Evolutionary conservation across 2,888 invertebrate species (phyloP), one percentile per base, ranked within the genome.

Genomic region (Oscheius sp.): DNA sequence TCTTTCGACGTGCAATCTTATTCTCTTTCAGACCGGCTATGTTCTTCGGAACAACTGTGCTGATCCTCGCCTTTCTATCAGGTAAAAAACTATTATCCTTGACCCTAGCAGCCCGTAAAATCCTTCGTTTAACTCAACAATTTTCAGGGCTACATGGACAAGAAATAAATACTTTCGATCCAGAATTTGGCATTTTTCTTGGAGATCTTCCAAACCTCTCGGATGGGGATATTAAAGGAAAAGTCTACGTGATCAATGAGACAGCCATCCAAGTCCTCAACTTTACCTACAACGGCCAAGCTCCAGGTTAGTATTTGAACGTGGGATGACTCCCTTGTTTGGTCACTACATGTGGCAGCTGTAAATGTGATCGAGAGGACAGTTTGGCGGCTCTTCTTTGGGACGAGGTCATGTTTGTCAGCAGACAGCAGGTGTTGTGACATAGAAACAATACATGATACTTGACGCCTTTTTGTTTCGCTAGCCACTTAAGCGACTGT

Each of bases 261-360:
- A 82, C 82, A 9, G 77, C 83, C 24, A 57, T 86, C 12, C 85
- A 85, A 72, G 71, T 86, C 47, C 75, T 83, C 68, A 82, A 84
- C 62, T 85, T 86, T 72, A 80, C 81, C n/a, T 86, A 82, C 70
- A 78, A 75, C 41, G 83, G 83, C 17, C 68, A 72, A n/a, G 79
- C 74, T 22, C 75, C 75, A 22, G 83, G 83, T 84, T 28, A 54
- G 69, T 50, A n/a, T 5, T 9, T 17, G 14, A 17, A 4, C 41
- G 12, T 12, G 20, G 3, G 41, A 50, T 50, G 50, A 50, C 50
- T 50, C 50, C 22, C 20, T 57, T 41, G 41, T 41, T 57, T 57
- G 22, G 12, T 57, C 28, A 14, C 28, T 17, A 30, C 26, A 59
- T 59, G 44, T 26, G 59, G 59, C 59, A 59, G 59, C 59, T 59